Conservation (phyloP, 2,797 vertebrate species). For the Chloroceryle inda region DNA sequence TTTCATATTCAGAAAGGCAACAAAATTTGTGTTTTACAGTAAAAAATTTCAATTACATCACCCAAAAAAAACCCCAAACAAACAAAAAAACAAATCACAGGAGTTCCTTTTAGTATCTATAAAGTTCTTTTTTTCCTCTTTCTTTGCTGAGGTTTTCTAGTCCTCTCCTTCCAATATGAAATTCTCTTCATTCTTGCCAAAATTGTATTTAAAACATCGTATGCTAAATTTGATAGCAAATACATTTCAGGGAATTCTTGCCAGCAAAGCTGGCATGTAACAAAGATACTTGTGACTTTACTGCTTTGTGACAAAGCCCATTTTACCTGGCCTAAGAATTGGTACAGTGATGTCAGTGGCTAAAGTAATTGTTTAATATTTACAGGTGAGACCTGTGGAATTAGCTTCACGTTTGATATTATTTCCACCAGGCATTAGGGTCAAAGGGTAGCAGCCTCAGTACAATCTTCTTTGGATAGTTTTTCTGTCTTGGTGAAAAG, state of each 20-base stretch:
- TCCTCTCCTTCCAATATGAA: not conserved
- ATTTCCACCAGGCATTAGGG: not conserved
- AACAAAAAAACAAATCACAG: not conserved
- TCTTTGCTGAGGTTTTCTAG: not conserved
- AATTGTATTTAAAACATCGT: not conserved
- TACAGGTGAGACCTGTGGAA: not conserved
- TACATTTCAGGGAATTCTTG: not conserved
- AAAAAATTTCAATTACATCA: not conserved
- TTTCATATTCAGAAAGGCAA: not conserved
- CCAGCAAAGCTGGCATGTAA: not conserved
- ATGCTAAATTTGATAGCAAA: not conserved
- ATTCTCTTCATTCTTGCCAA: not conserved
- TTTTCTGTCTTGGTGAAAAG: not conserved
- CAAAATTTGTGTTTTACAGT: not conserved
- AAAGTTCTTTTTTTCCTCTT: not conserved
- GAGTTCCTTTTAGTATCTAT: fast-evolving
- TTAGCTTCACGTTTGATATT: not conserved
- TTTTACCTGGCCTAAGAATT: not conserved
- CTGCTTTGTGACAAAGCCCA: not conserved
- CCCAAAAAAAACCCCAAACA: too few species aligned
- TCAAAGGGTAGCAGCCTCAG: not conserved
- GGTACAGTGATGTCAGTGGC: too few species aligned
- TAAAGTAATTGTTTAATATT: not conserved
- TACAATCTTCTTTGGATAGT: not conserved
- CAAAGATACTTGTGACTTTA: not conserved